Percentiles rank a stretch among this genome's conserved stretches.
These are phyloP conservation scores for Platygyra sinensis DNA, from an alignment of 64 coral and sea anemone species.

Conservation along the genomic window DNA sequence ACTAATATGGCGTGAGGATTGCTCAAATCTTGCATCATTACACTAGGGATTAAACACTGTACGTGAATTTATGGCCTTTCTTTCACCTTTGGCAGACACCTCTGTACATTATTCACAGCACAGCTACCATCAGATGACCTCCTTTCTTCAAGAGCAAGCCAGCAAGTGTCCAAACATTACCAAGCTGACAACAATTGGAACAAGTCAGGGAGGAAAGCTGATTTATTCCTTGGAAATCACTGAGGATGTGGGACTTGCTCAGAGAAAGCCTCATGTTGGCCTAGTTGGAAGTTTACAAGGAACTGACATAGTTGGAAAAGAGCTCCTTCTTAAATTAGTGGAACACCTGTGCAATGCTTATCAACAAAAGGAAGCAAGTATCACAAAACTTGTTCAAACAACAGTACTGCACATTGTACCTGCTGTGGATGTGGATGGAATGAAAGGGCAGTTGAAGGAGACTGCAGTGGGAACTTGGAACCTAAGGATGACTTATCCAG, in stretches of 20 bases:
- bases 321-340: constrained; percentile 80
- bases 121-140: constrained; percentile 52
- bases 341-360: constrained; percentile 73
- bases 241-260: constrained; percentile 10
- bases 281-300: constrained; percentile 85
- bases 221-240: constrained; percentile 79
- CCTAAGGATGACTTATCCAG: constrained; percentile 64
- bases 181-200: constrained; percentile 66
- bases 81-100: background rate
- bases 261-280: constrained; percentile 66
- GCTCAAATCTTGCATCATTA: background rate
- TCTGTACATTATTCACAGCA: constrained; percentile 67
- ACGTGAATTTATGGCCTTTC: background rate
- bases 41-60: background rate
- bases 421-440: constrained; percentile 85
- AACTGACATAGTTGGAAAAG: constrained; percentile 74
- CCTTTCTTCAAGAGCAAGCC: constrained; percentile 56
- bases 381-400: constrained; percentile 59
- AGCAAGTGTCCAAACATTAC: constrained; percentile 60
- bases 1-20: too few species aligned
- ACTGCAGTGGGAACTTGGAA: constrained; percentile 49
- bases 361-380: constrained; percentile 41
- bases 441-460: constrained; percentile 58
- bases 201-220: constrained; percentile 55
- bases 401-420: constrained; percentile 86